phyloP scores from a whole-genome alignment of 2,113 vertebrate genomes.

The Sturnus vulgaris region DNA sequence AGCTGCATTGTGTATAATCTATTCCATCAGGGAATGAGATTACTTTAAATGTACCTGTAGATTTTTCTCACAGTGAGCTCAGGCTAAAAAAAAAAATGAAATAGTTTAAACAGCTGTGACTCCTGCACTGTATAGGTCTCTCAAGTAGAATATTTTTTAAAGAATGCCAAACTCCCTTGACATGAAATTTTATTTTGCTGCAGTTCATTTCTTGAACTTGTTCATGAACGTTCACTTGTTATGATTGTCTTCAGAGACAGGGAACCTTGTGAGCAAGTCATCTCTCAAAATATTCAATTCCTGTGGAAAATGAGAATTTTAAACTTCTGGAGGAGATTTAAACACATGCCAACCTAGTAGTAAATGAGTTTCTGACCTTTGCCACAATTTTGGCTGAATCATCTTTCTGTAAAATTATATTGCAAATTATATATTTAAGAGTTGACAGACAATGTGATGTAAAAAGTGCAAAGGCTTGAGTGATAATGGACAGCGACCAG shows the following conservation, averaged over 20 bases:
- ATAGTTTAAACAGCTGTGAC: neutral
- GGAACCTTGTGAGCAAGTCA: neutral
- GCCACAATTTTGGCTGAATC: neutral
- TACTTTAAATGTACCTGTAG: neutral
- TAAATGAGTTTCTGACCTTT: neutral
- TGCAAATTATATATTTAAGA: neutral
- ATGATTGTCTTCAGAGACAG: neutral
- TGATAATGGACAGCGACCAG: accelerated
- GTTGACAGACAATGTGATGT: neutral
- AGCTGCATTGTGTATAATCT: neutral
- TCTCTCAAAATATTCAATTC: neutral
- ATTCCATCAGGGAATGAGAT: neutral
- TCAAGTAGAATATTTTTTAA: neutral
- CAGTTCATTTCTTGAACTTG: neutral
- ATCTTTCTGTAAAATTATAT: neutral
- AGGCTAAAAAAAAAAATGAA: neutral
- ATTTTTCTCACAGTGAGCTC: neutral
- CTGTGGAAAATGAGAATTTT: neutral
- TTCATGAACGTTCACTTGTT: neutral
- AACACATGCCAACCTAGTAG: neutral
- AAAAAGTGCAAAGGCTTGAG: neutral
- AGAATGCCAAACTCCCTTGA: neutral
- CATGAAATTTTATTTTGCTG: neutral
- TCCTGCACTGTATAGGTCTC: neutral
- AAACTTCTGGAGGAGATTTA: neutral